Evolutionary conservation across 2,113 vertebrate genomes (phyloP), one percentile per base, ranked within the genome.

Genomic region (Tragulus kanchil): DNA sequence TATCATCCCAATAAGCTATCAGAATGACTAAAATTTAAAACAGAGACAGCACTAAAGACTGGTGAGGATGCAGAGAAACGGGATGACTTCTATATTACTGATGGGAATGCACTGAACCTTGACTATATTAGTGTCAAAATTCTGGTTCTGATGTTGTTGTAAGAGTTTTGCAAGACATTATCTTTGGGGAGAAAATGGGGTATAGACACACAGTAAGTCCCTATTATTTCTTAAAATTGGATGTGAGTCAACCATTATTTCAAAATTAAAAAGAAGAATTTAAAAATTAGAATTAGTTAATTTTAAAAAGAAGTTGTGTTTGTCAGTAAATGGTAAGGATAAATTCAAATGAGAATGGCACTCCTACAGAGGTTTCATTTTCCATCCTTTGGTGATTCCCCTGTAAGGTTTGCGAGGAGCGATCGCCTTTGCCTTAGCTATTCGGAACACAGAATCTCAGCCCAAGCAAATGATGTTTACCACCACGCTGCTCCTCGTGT

Each of bases 351-450:
- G 12, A 64, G 36, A 69, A 75, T 1, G 6, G 42, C n/a, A 19
- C 4, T 14, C 8, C 5, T 36, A 4, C 15, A 9, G 15, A 14
- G 28, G 12, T 64, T 90, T 25, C 36, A 28, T n/a, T 81, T 48
- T 15, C 3, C 13, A 58, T 82, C 0, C 0, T 79, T 23, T 67
- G 28, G 10, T 19, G 83, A 14, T 26, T 15, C 65, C 50, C n/a
- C 52, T 61, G n/a, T 36, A 85, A 99, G 99, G 99, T 94, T 96
- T 99, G 67, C 99, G 99, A 12, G 99, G 99, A 1, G 99, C 98
- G 0, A 99, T 99, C 9, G 99, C 99, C 0, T 99, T 99, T 67
- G 99, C 99, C 21, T 92, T 99, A 96, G 99, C 99, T 26, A 98
- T 99, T 36, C 98, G 77, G 90, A 98, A 99, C 93, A 99, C 98